Conservation (phyloP, 2,888 invertebrate species). For the Rutpela maculata region DNA sequence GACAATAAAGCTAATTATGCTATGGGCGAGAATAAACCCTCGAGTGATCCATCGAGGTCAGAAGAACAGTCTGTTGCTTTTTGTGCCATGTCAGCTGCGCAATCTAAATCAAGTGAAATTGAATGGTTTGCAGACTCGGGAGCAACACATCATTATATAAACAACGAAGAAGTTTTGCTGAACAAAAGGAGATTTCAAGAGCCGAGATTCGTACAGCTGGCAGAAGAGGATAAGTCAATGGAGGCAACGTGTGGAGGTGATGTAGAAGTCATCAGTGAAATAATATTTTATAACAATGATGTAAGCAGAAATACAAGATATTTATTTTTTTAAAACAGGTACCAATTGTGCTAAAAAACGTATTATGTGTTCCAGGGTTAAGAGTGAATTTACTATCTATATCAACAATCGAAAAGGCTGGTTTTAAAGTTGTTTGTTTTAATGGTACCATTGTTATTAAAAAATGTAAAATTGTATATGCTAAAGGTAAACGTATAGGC, state of each 20-base stretch:
- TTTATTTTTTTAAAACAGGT: no score
- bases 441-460: constrained; percentile 13
- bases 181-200: constrained; percentile 37
- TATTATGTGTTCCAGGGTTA: constrained; percentile 40
- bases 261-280: constrained; percentile 39
- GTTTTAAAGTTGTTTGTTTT: constrained; percentile 31
- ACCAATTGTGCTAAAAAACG: constrained; percentile 43
- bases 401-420: no score
- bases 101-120: not conserved
- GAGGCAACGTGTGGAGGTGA: constrained; percentile 44
- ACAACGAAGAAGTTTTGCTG: constrained; percentile 39
- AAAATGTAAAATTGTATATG: constrained; percentile 32
- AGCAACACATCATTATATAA: constrained; percentile 50
- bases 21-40: not conserved
- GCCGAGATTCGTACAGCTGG: constrained; percentile 45
- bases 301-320: no score
- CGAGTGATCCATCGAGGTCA: not conserved
- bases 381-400: no score
- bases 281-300: no score
- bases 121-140: constrained; percentile 47
- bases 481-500: constrained; percentile 8
- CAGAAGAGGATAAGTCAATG: constrained; percentile 49
- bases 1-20: constrained; percentile 42
- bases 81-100: constrained; percentile 15
- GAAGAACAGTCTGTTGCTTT: constrained; percentile 25